These are phyloP conservation scores for Nezara viridula DNA, from an alignment of 2,888 invertebrate species.

Conservation along the genomic window DNA sequence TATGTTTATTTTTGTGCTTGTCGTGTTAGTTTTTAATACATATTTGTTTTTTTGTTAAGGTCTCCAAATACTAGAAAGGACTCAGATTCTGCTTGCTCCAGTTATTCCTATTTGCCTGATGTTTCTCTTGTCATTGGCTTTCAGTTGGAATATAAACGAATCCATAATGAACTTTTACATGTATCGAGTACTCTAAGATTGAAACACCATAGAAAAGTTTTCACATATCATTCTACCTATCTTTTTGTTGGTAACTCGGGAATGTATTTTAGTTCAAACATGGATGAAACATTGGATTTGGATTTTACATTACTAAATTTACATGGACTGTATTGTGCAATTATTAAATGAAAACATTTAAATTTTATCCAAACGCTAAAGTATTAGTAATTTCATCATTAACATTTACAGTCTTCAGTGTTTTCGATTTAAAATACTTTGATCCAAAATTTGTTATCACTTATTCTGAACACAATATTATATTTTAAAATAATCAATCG, in stretches of 20 bases:
- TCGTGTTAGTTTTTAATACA: too few species aligned
- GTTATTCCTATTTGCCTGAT: constrained; percentile 82
- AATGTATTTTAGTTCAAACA: too few species aligned
- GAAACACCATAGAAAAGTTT: neutral
- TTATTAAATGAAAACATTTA: neutral
- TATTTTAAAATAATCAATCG: neutral
- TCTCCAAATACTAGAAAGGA: constrained; percentile 87
- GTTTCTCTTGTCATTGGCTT: constrained; percentile 82
- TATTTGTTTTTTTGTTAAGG: constrained; percentile 75
- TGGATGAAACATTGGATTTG: neutral
- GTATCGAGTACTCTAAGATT: constrained; percentile 75
- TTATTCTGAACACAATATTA: neutral
- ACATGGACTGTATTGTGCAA: neutral
- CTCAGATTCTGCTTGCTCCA: constrained; percentile 86
- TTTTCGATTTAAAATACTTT: neutral
- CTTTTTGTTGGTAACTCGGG: neutral
- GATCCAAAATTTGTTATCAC: neutral
- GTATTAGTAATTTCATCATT: neutral
- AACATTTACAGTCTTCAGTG: neutral
- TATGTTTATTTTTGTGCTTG: constrained; percentile 58
- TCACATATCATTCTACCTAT: neutral
- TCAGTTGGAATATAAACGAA: constrained; percentile 87
- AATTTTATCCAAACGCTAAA: neutral
- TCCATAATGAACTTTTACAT: constrained; percentile 88
- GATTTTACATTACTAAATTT: neutral